These are phyloP conservation scores for Picathartes gymnocephalus DNA, from an alignment of 2,113 vertebrate species.

Conservation along the genomic window DNA sequence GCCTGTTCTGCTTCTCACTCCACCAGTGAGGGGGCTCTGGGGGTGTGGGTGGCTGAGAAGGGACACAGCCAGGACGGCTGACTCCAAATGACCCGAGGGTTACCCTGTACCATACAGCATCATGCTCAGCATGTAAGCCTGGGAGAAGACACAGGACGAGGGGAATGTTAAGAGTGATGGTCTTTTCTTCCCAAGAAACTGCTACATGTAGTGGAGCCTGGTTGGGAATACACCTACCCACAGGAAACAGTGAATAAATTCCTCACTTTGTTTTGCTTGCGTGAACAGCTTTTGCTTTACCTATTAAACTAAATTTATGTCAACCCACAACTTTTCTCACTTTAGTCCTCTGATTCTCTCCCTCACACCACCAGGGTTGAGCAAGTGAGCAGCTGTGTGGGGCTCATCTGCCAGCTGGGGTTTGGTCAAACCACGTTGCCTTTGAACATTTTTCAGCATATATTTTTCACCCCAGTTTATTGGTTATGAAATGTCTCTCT, in stretches of 20 bases:
- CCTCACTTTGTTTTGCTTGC: background rate
- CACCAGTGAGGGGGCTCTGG: background rate
- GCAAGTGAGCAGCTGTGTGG: background rate
- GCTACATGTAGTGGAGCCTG: background rate
- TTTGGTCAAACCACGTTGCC: background rate
- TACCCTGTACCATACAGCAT: background rate
- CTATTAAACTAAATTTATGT: background rate
- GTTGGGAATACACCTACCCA: background rate
- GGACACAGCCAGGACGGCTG: background rate
- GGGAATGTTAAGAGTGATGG: background rate
- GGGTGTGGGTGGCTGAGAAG: accelerated
- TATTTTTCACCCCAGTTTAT: background rate
- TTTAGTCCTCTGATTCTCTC: background rate
- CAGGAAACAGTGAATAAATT: background rate
- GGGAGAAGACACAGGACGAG: background rate
- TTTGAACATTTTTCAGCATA: background rate
- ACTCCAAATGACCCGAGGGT: background rate
- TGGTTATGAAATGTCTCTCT: background rate
- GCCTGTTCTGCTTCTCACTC: background rate
- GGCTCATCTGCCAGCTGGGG: background rate
- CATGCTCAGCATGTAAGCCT: background rate
- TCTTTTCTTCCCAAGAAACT: background rate
- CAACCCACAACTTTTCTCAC: background rate
- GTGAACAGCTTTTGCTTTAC: background rate
- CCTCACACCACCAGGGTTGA: background rate